Conservation (phyloP, 2,113 vertebrate species). For the Dermatemys mawii region DNA sequence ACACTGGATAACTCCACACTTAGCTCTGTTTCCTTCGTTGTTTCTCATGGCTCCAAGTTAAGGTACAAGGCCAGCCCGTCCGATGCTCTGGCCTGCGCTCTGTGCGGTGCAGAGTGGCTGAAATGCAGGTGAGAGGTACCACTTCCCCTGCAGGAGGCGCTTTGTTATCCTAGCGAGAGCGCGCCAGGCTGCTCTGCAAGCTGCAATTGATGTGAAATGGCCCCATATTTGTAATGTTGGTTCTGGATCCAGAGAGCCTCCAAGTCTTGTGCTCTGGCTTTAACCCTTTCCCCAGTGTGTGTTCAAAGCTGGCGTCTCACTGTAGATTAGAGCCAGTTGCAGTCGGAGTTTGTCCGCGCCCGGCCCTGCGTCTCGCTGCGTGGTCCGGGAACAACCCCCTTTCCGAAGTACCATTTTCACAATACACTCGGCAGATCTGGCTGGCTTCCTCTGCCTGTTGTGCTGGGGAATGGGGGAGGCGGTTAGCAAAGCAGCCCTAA, state of each 20-base stretch:
- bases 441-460: neutral
- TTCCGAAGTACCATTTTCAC: no score
- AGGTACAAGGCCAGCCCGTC: no score
- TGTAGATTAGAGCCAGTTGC: no score
- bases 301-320: neutral
- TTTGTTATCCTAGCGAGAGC: rapidly evolving
- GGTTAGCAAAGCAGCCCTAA: neutral
- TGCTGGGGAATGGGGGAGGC: no score
- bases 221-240: neutral
- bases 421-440: no score
- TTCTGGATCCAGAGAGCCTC: neutral
- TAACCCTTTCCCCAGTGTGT: neutral
- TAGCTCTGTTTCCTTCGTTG: no score
- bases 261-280: neutral
- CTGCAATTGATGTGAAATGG: neutral
- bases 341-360: neutral
- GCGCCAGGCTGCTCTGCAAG: neutral
- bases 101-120: neutral
- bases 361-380: no score
- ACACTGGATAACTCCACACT: no score
- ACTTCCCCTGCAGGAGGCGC: neutral
- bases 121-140: neutral
- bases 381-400: neutral
- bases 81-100: no score
- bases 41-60: no score